Evolutionary conservation across 2,113 vertebrate genomes (phyloP).

Genomic region (Cairina moschata): DNA sequence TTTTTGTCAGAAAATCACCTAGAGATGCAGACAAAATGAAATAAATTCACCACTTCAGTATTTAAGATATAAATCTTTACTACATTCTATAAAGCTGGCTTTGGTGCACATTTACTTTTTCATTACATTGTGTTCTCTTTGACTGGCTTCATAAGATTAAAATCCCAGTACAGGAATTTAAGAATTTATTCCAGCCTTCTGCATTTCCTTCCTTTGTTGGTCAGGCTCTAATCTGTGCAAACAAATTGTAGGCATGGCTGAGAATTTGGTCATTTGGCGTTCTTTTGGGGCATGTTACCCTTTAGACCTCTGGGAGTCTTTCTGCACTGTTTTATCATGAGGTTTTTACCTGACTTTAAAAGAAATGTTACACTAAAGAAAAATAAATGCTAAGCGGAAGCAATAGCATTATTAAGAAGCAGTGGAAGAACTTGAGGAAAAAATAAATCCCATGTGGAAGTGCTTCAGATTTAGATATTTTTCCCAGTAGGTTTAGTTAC

Average conservation of each 20-base stretch:
- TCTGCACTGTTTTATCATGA: not conserved
- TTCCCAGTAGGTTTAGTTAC: slow-evolving; percentile 14
- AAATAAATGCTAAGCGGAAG: not conserved
- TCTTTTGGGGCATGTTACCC: not conserved
- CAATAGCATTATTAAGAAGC: not conserved
- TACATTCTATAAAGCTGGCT: not conserved
- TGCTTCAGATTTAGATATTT: slow-evolving; percentile 9
- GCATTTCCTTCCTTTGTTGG: not conserved
- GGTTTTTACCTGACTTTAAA: not conserved
- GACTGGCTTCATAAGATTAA: not conserved
- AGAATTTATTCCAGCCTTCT: not conserved
- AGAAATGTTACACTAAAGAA: not conserved
- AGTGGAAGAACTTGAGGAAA: not conserved
- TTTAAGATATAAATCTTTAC: not conserved
- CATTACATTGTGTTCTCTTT: not conserved
- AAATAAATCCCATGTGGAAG: not conserved
- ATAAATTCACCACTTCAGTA: not conserved
- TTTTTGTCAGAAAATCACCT: not conserved
- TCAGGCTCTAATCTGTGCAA: not conserved
- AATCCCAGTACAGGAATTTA: not conserved
- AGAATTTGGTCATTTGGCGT: not conserved
- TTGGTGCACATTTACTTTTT: not conserved
- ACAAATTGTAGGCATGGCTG: not conserved
- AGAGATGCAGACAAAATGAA: not conserved
- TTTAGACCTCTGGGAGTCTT: not conserved